A percentile compares a stretch with the other conserved stretches of the same genome.
Conservation (phyloP, 1,140 invertebrate species). For the Pseudobourletiella spinata region DNA sequence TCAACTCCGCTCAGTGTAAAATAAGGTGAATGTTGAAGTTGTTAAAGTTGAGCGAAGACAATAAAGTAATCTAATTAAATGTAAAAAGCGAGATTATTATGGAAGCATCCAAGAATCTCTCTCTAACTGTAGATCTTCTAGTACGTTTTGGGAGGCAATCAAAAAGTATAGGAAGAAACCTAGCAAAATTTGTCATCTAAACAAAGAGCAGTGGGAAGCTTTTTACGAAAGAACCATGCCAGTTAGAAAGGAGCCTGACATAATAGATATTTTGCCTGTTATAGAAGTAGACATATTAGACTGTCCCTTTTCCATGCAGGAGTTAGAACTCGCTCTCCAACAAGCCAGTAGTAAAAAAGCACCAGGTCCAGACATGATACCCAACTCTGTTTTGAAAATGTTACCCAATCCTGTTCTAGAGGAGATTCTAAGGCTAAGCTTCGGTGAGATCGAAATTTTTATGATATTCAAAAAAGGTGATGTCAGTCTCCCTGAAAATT, state of each 20-base stretch:
- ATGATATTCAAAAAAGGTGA: conserved; percentile 35
- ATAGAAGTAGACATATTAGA: not conserved
- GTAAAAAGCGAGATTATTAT: not conserved
- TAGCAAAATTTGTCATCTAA: not conserved
- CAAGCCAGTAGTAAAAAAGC: conserved; percentile 30
- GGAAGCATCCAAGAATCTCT: not conserved
- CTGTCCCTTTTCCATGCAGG: not conserved
- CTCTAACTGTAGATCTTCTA: not conserved
- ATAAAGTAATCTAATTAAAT: not conserved
- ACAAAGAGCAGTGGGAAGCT: not conserved
- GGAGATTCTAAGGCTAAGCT: not conserved
- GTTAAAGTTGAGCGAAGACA: not conserved
- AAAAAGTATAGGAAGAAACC: not conserved
- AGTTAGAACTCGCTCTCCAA: not conserved
- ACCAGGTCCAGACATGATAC: conserved; percentile 38
- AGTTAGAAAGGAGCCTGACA: not conserved
- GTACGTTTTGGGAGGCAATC: not conserved
- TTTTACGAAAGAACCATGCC: not conserved
- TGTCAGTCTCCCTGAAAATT: conserved; percentile 29
- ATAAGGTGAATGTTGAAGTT: not conserved
- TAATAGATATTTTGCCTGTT: not conserved
- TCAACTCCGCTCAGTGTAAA: not conserved
- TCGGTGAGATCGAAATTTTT: conserved; percentile 5
- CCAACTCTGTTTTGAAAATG: conserved; percentile 38
- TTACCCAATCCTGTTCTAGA: conserved; percentile 16